These are phyloP conservation scores for Suillia variegata DNA, from an alignment of 2,888 invertebrate species.

Conservation along the genomic window DNA sequence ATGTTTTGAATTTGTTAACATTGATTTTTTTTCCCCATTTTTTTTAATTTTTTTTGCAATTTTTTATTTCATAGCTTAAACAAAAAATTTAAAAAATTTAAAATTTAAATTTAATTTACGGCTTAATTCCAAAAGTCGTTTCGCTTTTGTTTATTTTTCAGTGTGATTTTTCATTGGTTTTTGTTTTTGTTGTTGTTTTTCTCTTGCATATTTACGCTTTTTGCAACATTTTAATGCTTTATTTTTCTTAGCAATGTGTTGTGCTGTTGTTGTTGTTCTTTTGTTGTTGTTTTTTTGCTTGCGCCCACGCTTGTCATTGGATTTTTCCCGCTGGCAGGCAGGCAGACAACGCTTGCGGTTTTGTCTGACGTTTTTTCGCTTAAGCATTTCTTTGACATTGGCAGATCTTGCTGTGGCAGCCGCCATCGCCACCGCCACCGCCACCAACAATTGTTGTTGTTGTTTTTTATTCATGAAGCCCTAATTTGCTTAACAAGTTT, in stretches of 20 bases:
- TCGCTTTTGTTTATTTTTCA: too few relatives aligned
- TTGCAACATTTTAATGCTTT: neutral
- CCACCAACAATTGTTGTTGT: conserved; percentile 2
- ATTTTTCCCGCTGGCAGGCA: too few relatives aligned
- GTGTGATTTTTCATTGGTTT: neutral
- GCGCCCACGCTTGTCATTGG: too few relatives aligned
- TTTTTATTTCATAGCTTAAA: too few relatives aligned
- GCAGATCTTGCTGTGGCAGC: conserved; percentile 7
- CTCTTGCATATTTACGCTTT: neutral
- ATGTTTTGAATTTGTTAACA: neutral
- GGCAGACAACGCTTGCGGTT: too few relatives aligned
- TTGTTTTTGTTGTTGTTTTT: neutral
- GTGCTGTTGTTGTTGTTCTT: too few relatives aligned
- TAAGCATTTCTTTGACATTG: conserved; percentile 26
- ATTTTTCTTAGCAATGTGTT: neutral
- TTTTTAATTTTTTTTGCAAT: neutral
- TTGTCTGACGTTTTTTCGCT: neutral
- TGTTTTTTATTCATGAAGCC: neutral
- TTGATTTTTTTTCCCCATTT: neutral
- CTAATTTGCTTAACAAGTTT: conserved; percentile 1
- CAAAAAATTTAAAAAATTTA: too few relatives aligned
- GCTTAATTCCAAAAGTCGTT: too few relatives aligned
- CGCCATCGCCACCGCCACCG: too few relatives aligned
- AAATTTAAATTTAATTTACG: too few relatives aligned
- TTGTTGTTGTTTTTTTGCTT: too few relatives aligned